Evolutionary conservation across 2,888 invertebrate genomes (phyloP).

Genomic region (Polyploca ridens): DNA sequence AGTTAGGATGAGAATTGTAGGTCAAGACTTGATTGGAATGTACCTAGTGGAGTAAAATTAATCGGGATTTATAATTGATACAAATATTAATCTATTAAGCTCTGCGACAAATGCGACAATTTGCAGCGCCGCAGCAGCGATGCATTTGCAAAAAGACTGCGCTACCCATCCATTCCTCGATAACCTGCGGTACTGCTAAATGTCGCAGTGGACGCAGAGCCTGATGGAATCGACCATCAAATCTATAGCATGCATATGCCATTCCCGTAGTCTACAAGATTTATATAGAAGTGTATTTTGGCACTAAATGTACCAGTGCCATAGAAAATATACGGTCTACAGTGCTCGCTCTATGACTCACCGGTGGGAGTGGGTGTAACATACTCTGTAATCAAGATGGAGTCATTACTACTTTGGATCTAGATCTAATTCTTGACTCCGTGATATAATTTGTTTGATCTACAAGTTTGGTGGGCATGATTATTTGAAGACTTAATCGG

Average conservation of each 20-base stretch:
- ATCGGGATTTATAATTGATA: background rate
- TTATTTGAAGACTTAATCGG: conserved; percentile 33
- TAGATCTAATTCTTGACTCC: conserved; percentile 80
- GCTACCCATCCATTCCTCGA: no score
- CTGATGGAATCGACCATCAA: background rate
- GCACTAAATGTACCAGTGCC: conserved; percentile 11
- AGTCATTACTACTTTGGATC: conserved; percentile 79
- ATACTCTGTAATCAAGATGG: conserved; percentile 84
- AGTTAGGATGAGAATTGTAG: no score
- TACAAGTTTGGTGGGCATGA: conserved; percentile 34
- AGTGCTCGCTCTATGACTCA: conserved; percentile 79
- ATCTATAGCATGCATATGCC: background rate
- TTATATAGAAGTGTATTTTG: background rate
- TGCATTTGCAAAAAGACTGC: no score
- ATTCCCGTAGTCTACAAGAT: background rate
- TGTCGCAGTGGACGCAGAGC: no score
- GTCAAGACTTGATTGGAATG: background rate
- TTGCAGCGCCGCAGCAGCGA: no score
- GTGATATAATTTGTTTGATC: conserved; percentile 63
- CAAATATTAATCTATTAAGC: background rate
- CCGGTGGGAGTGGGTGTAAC: conserved; percentile 84
- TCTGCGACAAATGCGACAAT: no score
- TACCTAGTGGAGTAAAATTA: background rate
- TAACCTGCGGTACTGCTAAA: no score
- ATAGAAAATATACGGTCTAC: conserved; percentile 46